These are phyloP conservation scores for Tenualosa ilisha DNA, from an alignment of 2,797 vertebrate species.

Conservation along the genomic window DNA sequence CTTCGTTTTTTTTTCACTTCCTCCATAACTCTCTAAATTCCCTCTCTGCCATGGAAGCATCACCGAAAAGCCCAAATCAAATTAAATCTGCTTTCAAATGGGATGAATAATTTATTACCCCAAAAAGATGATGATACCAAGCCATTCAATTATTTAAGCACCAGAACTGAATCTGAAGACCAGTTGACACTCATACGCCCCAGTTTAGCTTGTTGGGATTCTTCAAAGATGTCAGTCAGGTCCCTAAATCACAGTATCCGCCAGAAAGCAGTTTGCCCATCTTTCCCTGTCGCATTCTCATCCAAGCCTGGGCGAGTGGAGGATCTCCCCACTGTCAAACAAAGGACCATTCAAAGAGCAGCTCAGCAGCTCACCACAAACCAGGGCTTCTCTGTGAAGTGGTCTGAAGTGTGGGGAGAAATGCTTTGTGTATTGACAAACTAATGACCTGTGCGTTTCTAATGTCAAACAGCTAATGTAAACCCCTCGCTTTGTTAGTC, in stretches of 20 bases:
- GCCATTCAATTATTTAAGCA: slow-evolving; percentile 56
- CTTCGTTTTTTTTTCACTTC: background rate
- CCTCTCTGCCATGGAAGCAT: slow-evolving; percentile 34
- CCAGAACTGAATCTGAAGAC: slow-evolving; percentile 48
- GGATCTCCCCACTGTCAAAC: background rate
- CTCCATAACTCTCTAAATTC: background rate
- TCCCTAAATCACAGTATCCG: slow-evolving; percentile 3
- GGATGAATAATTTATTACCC: slow-evolving; percentile 57
- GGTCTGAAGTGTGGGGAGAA: background rate
- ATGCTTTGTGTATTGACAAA: background rate
- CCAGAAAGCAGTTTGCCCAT: background rate
- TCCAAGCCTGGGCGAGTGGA: background rate
- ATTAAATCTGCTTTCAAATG: slow-evolving; percentile 58
- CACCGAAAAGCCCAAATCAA: slow-evolving; percentile 55
- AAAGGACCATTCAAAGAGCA: background rate
- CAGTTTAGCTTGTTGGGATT: slow-evolving; percentile 34
- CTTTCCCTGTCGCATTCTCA: background rate
- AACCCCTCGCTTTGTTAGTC: background rate
- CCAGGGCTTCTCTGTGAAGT: background rate
- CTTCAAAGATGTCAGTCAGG: slow-evolving; percentile 15
- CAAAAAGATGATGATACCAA: slow-evolving; percentile 51
- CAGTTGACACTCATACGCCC: slow-evolving; percentile 40
- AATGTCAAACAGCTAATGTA: background rate
- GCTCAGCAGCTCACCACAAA: background rate
- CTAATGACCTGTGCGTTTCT: background rate